Evolutionary conservation across 1,140 invertebrate species (phyloP).

Genomic region (Thaumatotibia leucotreta): DNA sequence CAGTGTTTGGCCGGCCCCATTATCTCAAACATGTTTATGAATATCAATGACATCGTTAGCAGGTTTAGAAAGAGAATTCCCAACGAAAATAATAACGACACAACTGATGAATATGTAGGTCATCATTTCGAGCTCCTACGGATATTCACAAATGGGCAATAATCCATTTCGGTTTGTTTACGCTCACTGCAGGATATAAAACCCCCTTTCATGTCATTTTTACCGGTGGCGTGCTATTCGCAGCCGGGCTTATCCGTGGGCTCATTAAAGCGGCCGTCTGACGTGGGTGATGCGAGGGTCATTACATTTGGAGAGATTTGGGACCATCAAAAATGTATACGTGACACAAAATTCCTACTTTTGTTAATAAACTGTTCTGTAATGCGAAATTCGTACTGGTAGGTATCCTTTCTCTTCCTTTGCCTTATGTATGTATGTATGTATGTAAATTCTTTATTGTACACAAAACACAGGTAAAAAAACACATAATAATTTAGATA

Average conservation of each 20-base stretch:
- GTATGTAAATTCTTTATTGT: too few species aligned
- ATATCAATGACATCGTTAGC: constrained; percentile 5
- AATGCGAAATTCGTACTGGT: too few species aligned
- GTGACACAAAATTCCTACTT: not conserved
- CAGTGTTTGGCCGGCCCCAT: not conserved
- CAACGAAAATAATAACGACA: not conserved
- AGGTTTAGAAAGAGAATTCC: not conserved
- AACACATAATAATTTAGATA: too few species aligned
- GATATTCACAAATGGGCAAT: not conserved
- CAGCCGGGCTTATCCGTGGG: not conserved
- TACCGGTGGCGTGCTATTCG: constrained; percentile 1
- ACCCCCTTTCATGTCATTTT: not conserved
- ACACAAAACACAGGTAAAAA: too few species aligned
- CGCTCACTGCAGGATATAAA: constrained; percentile 1
- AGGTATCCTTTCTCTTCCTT: too few species aligned
- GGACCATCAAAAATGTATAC: not conserved
- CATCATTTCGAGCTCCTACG: not conserved
- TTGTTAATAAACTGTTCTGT: not conserved
- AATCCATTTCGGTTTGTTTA: constrained; percentile 9
- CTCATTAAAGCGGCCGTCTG: not conserved
- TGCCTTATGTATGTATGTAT: too few species aligned
- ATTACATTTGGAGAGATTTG: constrained; percentile 3
- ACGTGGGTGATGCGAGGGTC: constrained; percentile 11
- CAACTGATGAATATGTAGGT: not conserved
- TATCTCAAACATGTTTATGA: not conserved